Conservation (phyloP, 1,140 invertebrate genomes). For the Sesamia nonagrioides region DNA sequence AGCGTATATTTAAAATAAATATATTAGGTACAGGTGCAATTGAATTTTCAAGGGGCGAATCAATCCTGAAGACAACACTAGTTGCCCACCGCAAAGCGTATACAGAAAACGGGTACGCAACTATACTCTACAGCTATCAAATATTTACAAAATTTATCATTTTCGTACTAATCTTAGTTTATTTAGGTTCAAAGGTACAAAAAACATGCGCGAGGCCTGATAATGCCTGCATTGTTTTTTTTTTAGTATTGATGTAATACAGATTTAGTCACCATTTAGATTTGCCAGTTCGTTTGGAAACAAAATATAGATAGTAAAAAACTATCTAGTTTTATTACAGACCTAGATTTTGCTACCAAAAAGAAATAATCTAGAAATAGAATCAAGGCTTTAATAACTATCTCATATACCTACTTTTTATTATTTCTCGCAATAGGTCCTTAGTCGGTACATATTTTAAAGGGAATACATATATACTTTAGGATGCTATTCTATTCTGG, state of each 20-base stretch:
- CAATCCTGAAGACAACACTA: no score
- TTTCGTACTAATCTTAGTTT: neutral
- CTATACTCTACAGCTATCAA: no score
- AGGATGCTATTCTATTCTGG: neutral
- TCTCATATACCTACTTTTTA: no score
- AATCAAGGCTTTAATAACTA: neutral
- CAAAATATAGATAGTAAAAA: constrained; percentile 9
- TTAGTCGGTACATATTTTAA: no score
- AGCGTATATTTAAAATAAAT: no score
- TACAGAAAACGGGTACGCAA: no score
- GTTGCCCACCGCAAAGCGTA: no score
- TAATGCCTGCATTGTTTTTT: neutral
- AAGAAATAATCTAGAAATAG: neutral
- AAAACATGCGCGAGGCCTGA: neutral
- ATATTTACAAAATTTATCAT: no score
- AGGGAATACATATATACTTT: no score
- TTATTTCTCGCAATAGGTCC: no score
- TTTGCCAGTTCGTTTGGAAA: constrained; percentile 1
- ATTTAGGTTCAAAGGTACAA: neutral
- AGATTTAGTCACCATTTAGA: neutral
- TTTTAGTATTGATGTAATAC: neutral
- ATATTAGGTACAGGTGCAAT: no score
- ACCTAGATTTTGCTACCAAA: neutral
- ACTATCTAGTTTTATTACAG: neutral
- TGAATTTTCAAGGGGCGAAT: no score